phyloP scores from a whole-genome alignment of 2,888 invertebrate genomes.

The Coecobrya sp. region DNA sequence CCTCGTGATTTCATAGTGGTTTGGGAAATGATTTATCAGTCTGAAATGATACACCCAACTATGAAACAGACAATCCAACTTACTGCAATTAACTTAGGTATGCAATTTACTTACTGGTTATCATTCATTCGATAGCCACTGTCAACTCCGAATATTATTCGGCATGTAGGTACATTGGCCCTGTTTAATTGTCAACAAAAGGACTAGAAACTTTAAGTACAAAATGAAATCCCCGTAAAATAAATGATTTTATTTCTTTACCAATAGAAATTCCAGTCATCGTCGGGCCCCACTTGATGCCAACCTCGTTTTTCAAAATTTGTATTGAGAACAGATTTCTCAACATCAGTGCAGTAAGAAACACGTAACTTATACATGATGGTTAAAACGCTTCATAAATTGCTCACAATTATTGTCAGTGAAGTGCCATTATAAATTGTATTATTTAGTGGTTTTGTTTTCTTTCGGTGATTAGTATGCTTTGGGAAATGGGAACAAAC shows the following conservation, averaged over 20 bases:
- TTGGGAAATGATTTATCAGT: conserved; percentile 98
- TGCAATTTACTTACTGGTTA: conserved; percentile 91
- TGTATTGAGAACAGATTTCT: conserved; percentile 96
- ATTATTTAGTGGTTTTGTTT: no score
- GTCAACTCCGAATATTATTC: conserved; percentile 96
- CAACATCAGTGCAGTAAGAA: conserved; percentile 94
- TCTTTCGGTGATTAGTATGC: no score
- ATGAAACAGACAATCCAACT: no score
- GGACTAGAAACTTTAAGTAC: not conserved
- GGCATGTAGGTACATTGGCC: conserved; percentile 97
- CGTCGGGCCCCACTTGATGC: conserved; percentile 95
- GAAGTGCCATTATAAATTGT: no score
- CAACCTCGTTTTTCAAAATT: conserved; percentile 98
- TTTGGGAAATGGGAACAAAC: no score
- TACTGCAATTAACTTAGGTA: no score
- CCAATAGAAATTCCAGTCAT: conserved; percentile 99
- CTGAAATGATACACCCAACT: no score
- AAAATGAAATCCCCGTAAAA: not conserved
- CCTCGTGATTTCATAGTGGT: conserved; percentile 97
- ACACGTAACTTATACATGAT: conserved; percentile 89
- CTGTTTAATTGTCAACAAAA: conserved; percentile 87
- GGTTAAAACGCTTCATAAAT: no score
- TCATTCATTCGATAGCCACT: conserved; percentile 97
- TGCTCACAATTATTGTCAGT: no score
- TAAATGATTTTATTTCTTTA: conserved; percentile 86